Base-by-base conservation (phyloP, 1,140 invertebrate genomes). In the Bombus haemorrhoidalis region DNA sequence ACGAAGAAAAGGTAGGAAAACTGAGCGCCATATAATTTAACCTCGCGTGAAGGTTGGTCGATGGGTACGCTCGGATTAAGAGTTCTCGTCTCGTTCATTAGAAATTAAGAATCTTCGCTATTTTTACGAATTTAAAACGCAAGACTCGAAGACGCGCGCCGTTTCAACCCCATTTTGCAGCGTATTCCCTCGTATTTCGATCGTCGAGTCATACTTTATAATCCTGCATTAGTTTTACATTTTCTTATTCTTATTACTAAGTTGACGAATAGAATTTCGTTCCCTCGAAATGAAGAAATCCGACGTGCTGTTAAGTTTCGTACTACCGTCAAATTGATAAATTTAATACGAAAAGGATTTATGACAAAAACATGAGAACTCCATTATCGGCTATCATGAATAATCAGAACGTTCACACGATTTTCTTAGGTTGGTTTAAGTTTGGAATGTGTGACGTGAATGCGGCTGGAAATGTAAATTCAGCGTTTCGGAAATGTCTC, bases 41-140 rank as follows among this genome's bases (percentile, higher is more conserved):
- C 39, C 2, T 43, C 34, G 41, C 2, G 39, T 22, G 25, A 71
- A 57, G 18, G 8, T 73, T 41, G 47, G 32, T 57, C 64, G 53
- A 74, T 43, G 22, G n/a, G 28, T 81, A 34, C 80, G n/a, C 64
- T 64, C 57, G 25, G 75, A 64, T 82, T 82, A 47, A 75, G 66
- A 22, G 32, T 37, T 57, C 81, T 34, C n/a, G 39, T 57, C 39
- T 62, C 15, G 71, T 82, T 82, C 71, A 37, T 64, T 82, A 64
- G 25, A 74, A 66, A 43, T 53, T 47, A 75, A 82, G 69, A 59
- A 73, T 73, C 8, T 22, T 5, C 8, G 18, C 5, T 41, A 41
- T n/a, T 62, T 59, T 73, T 28, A 34, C 25, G 34, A 32, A 62
- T 74, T n/a, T 62, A 4, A 72, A 81, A 43, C 28, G 34, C 28